Percentiles rank a stretch among this genome's conserved stretches.
Conservation (phyloP, 2,797 vertebrate species). For the Calcarius lapponicus region DNA sequence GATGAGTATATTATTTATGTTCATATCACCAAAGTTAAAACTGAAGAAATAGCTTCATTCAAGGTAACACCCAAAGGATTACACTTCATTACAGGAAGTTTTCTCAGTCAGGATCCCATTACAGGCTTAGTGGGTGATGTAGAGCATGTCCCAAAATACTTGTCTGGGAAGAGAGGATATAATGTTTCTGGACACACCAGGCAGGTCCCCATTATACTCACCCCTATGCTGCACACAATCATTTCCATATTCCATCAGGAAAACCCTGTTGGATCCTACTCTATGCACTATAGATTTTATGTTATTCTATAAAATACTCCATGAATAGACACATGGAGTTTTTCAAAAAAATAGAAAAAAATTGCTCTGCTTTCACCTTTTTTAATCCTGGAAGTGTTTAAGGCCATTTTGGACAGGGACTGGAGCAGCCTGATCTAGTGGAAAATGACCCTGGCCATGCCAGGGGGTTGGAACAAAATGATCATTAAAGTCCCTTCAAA, state of each 20-base stretch:
- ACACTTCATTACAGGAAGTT: not conserved
- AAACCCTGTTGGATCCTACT: not conserved
- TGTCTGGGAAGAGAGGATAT: not conserved
- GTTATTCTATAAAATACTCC: not conserved
- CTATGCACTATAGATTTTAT: not conserved
- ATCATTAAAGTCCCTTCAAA: not conserved
- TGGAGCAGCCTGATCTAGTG: not conserved
- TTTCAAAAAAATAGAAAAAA: not conserved
- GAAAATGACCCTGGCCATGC: not conserved
- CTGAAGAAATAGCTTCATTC: not conserved
- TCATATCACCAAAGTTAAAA: not conserved
- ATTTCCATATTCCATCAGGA: not conserved
- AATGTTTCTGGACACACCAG: not conserved
- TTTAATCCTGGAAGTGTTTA: not conserved
- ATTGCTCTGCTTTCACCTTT: not conserved
- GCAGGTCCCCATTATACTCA: not conserved
- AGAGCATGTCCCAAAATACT: not conserved
- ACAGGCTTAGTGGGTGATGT: not conserved
- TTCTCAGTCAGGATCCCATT: not conserved
- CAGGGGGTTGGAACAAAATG: not conserved
- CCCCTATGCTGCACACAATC: not conserved
- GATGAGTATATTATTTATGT: not conserved
- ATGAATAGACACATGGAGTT: not conserved
- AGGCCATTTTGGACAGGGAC: accelerated
- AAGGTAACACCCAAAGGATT: not conserved